phyloP scores from a whole-genome alignment of 2,113 vertebrate genomes.

The Percina caprodes region DNA sequence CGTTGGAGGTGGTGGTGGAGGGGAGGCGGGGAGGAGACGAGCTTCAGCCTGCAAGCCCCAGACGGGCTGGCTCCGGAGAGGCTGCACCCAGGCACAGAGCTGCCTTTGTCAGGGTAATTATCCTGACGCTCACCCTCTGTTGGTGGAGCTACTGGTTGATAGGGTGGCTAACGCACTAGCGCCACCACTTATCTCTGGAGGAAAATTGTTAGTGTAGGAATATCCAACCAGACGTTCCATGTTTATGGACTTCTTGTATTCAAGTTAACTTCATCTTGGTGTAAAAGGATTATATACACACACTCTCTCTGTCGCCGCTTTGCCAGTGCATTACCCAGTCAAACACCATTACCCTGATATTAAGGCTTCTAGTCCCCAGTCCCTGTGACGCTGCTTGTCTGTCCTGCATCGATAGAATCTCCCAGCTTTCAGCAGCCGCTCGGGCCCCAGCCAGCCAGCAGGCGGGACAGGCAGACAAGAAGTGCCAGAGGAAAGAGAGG shows the following conservation, averaged over 20 bases:
- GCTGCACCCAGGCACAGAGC: constrained; percentile 95
- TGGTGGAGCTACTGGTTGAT: constrained; percentile 59
- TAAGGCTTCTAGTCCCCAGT: constrained; percentile 38
- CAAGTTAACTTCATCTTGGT: constrained; percentile 6
- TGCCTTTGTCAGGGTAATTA: constrained; percentile 99
- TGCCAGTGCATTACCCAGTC: constrained; percentile 1
- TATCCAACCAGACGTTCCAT: constrained; percentile 13
- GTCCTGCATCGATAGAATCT: constrained; percentile 67
- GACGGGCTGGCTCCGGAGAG: constrained; percentile 97
- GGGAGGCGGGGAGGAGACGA: constrained; percentile 86
- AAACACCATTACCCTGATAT: constrained; percentile 34
- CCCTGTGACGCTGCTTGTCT: constrained; percentile 60
- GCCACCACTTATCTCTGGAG: constrained; percentile 68
- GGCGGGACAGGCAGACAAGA: constrained; percentile 73
- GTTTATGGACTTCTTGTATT: constrained; percentile 1
- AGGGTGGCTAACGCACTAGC: constrained; percentile 70
- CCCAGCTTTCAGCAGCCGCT: constrained; percentile 65
- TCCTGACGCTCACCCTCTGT: constrained; percentile 87
- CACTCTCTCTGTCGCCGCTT: background rate
- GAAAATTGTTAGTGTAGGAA: constrained; percentile 51
- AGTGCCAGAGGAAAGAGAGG: constrained; percentile 80
- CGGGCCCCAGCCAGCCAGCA: constrained; percentile 69
- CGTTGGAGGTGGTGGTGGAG: constrained; percentile 58
- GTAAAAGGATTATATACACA: background rate
- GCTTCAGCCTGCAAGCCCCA: constrained; percentile 94